These are phyloP conservation scores for Drosophila dives DNA, from an alignment of 2,888 invertebrate genomes.

Conservation along the genomic window DNA sequence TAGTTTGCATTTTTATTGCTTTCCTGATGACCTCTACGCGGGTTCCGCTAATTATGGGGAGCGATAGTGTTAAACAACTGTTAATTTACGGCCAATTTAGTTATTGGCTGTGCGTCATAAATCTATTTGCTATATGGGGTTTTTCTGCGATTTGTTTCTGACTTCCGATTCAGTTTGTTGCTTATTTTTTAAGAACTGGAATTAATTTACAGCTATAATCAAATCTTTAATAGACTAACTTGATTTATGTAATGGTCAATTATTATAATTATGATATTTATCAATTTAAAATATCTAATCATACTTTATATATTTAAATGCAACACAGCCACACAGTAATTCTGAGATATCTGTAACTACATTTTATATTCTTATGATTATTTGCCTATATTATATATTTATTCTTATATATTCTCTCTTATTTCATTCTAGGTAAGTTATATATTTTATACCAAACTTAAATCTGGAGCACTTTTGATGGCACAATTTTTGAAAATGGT, in stretches of 20 bases:
- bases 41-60: conserved; percentile 37
- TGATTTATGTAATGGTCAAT: neutral
- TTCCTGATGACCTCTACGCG: conserved; percentile 58
- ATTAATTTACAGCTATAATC: neutral
- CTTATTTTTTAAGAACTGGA: neutral
- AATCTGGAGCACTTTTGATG: conserved; percentile 44
- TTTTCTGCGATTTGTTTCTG: neutral
- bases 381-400: neutral
- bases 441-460: neutral
- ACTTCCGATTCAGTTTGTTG: conserved; percentile 5
- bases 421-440: conserved; percentile 63
- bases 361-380: neutral
- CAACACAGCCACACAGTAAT: neutral
- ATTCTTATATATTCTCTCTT: conserved; percentile 3
- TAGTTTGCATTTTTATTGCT: conserved; percentile 39
- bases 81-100: conserved; percentile 17
- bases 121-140: neutral
- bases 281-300: neutral
- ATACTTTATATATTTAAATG: neutral
- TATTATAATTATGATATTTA: neutral
- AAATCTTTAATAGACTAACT: neutral
- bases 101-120: conserved; percentile 27
- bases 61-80: conserved; percentile 33
- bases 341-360: neutral
- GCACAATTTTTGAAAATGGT: conserved; percentile 10